Conservation (phyloP, 2,113 vertebrate genomes). For the Gavia stellata region DNA sequence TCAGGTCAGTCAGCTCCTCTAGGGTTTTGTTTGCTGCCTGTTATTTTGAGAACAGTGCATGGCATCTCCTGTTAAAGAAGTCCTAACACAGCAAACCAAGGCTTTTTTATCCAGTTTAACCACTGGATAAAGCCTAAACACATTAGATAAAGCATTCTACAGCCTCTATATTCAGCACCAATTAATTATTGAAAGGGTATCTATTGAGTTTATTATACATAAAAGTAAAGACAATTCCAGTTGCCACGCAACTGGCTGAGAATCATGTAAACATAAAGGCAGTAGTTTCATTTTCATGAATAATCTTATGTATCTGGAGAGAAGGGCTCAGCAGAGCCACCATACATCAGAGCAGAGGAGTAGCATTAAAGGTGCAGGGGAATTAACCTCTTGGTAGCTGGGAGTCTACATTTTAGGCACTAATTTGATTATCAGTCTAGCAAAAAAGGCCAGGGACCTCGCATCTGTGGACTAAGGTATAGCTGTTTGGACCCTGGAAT, state of each 20-base stretch:
- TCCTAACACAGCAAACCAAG: not conserved
- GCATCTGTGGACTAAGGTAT: not conserved
- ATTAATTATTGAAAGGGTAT: conserved; percentile 59
- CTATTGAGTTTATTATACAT: conserved; percentile 36
- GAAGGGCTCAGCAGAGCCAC: not conserved
- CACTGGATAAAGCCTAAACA: not conserved
- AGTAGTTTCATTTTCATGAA: conserved; percentile 10
- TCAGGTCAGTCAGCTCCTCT: not conserved
- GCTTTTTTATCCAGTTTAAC: not conserved
- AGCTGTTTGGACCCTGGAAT: not conserved
- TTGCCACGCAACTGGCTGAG: conserved; percentile 38
- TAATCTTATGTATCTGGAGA: not conserved
- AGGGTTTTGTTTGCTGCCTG: not conserved
- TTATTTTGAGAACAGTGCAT: not conserved
- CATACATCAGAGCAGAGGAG: not conserved
- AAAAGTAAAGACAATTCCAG: conserved; percentile 48
- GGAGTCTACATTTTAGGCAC: not conserved
- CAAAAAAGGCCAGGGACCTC: not conserved
- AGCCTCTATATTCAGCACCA: not conserved
- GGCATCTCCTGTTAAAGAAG: not conserved
- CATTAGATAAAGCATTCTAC: not conserved
- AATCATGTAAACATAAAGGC: conserved; percentile 21
- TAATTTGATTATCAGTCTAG: not conserved
- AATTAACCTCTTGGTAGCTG: not conserved
- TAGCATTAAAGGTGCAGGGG: not conserved